A percentile compares a stretch with the other conserved stretches of the same genome.
These are phyloP conservation scores for Melanargia galathea DNA, from an alignment of 2,888 invertebrate genomes.

Conservation along the genomic window DNA sequence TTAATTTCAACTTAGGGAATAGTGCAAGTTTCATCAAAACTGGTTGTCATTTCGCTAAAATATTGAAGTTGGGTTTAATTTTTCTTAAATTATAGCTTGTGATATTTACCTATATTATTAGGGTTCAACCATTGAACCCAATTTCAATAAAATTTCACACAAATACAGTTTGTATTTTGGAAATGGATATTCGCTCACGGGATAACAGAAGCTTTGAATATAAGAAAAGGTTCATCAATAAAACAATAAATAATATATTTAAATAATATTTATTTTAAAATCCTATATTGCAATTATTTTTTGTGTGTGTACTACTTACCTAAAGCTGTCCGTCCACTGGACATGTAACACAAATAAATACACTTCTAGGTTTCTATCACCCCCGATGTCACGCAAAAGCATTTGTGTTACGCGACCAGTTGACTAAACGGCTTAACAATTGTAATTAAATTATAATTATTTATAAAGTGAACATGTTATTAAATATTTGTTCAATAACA, in stretches of 20 bases:
- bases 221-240: slow-evolving; percentile 2
- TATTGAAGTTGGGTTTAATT: too few species aligned
- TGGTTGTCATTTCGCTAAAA: too few species aligned
- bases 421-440: neutral
- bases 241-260: slow-evolving; percentile 26
- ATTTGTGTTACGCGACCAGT: neutral
- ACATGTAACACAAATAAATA: neutral
- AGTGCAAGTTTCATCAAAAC: too few species aligned
- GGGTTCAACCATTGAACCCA: too few species aligned
- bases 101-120: too few species aligned
- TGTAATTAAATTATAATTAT: too few species aligned
- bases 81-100: too few species aligned
- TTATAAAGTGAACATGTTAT: too few species aligned
- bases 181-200: too few species aligned
- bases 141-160: too few species aligned
- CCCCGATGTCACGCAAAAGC: neutral
- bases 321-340: slow-evolving; percentile 8
- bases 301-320: slow-evolving; percentile 27
- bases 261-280: slow-evolving; percentile 35
- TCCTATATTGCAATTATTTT: slow-evolving; percentile 29
- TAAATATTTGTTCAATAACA: neutral
- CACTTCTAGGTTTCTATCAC: neutral
- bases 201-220: neutral
- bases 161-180: too few species aligned
- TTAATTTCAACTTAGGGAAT: too few species aligned